Evolutionary conservation across 2,888 invertebrate genomes (phyloP).

Genomic region (Lysandra bellargus): DNA sequence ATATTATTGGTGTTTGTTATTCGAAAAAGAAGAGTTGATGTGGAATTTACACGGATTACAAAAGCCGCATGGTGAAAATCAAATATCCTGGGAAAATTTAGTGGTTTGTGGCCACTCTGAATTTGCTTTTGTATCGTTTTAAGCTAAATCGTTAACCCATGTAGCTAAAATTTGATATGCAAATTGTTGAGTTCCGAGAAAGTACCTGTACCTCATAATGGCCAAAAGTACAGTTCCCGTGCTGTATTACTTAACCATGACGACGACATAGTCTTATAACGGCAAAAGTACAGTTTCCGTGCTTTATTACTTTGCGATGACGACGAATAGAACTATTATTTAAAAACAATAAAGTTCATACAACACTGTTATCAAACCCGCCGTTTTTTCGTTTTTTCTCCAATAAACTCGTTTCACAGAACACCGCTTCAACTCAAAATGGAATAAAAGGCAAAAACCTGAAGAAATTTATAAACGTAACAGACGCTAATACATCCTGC

Average conservation of each 20-base stretch:
- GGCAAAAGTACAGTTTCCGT: no score
- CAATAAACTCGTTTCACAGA: neutral
- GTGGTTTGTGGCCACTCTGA: no score
- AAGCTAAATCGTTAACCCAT: no score
- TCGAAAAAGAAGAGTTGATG: neutral
- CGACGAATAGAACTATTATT: neutral
- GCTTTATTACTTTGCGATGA: no score
- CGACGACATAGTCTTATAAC: no score
- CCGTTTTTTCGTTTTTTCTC: neutral
- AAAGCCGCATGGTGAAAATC: neutral
- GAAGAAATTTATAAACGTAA: constrained; percentile 25
- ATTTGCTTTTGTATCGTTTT: no score
- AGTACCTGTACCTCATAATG: no score
- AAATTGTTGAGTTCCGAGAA: no score
- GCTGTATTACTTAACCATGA: no score
- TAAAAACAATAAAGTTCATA: neutral
- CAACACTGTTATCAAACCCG: neutral
- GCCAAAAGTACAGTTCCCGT: no score
- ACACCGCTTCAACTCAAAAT: neutral
- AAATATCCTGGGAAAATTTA: no score
- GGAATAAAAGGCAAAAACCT: constrained; percentile 8
- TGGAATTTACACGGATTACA: neutral
- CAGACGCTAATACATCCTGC: constrained; percentile 4
- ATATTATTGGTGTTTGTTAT: neutral
- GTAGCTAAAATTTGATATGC: no score